Percentiles rank a stretch among this genome's conserved stretches.
Evolutionary conservation across 2,888 invertebrate species (phyloP).

Genomic region (Mylabris sibirica): DNA sequence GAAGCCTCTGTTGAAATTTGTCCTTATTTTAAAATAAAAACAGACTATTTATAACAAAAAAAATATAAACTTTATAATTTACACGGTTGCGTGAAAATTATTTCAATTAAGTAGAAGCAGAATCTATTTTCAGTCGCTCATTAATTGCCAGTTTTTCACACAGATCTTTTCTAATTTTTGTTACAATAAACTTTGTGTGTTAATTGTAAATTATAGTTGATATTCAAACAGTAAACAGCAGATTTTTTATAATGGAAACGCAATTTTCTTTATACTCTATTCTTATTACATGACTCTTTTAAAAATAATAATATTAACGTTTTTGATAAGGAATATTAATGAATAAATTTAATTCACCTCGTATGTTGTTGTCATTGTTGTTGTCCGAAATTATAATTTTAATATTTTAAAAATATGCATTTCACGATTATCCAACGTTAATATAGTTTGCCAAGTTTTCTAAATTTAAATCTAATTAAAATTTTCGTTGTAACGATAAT

Average conservation of each 20-base stretch:
- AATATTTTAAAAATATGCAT: background rate
- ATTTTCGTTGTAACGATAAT: background rate
- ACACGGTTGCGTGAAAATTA: background rate
- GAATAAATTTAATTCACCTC: background rate
- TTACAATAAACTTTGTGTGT: too few species aligned
- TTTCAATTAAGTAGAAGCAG: background rate
- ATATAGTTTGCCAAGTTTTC: conserved; percentile 2
- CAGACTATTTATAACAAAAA: background rate
- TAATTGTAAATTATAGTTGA: too few species aligned
- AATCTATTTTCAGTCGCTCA: background rate
- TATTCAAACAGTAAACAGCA: background rate
- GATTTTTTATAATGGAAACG: background rate
- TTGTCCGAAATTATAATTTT: background rate
- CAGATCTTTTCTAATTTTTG: background rate
- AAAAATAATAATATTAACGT: background rate
- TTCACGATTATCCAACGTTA: background rate
- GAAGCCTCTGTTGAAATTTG: background rate
- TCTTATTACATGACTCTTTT: background rate
- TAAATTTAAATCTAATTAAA: conserved; percentile 8
- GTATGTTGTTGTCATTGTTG: background rate
- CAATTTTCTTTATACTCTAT: background rate
- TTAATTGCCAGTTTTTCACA: background rate
- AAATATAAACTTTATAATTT: background rate
- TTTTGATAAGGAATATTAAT: background rate
- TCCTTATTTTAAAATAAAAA: too few species aligned